phyloP scores from a whole-genome alignment of 2,888 invertebrate species.

The Drosophila niveifrons region DNA sequence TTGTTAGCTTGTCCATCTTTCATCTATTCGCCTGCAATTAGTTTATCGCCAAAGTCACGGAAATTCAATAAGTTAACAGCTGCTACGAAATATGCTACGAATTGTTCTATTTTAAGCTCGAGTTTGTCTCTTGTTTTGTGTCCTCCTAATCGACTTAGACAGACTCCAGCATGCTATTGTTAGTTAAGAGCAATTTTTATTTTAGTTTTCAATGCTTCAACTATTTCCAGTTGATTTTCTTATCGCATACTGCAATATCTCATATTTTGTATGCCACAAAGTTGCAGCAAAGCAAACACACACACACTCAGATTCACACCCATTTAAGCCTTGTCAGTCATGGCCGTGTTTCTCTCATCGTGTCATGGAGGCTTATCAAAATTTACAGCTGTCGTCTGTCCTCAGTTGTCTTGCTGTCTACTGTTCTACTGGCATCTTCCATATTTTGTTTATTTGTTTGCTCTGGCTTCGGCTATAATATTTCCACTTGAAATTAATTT shows the following conservation, averaged over 20 bases:
- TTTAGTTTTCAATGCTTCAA: too few species aligned
- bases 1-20: constrained; percentile 10
- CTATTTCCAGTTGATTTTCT: constrained; percentile 4
- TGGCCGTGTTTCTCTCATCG: constrained; percentile 33
- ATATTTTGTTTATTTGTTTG: constrained; percentile 69
- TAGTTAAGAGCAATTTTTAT: too few species aligned
- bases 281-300: constrained; percentile 8
- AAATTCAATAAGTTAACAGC: constrained; percentile 15
- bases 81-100: background rate
- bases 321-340: constrained; percentile 40
- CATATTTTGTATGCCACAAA: constrained; percentile 11
- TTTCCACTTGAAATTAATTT: constrained; percentile 81
- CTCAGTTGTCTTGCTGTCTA: constrained; percentile 16
- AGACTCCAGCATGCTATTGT: too few species aligned
- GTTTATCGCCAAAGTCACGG: constrained; percentile 25
- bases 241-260: constrained; percentile 13
- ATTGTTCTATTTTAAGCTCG: background rate
- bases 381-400: constrained; percentile 68
- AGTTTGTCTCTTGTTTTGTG: background rate
- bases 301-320: constrained; percentile 18
- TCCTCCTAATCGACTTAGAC: too few species aligned
- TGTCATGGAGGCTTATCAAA: constrained; percentile 65
- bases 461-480: constrained; percentile 68
- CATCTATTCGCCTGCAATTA: constrained; percentile 31
- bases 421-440: constrained; percentile 37